Percentiles rank a stretch among this genome's conserved stretches.
Evolutionary conservation across 2,113 vertebrate species (phyloP).

Genomic region (Anarhynchus alexandrinus): DNA sequence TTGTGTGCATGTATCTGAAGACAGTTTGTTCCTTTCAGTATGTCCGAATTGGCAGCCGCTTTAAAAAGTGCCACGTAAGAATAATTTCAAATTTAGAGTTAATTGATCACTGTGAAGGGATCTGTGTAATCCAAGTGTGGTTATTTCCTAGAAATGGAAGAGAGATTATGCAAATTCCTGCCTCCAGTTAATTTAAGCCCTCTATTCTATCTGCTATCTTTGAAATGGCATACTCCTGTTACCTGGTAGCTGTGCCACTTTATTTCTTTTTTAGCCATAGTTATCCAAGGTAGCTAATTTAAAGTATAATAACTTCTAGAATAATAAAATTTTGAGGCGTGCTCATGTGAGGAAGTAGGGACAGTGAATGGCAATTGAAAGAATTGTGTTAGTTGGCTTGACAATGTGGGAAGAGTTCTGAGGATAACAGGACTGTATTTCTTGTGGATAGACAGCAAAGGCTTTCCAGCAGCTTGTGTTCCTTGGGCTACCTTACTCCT

Average conservation of each 20-base stretch:
- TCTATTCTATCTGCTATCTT: neutral
- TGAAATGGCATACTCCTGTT: neutral
- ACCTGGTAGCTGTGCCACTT: neutral
- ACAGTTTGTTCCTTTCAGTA: neutral
- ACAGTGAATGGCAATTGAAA: neutral
- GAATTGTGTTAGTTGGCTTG: neutral
- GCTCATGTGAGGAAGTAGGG: neutral
- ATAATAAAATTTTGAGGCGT: neutral
- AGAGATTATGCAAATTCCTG: neutral
- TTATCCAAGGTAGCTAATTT: neutral
- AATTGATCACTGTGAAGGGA: neutral
- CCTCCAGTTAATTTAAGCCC: neutral
- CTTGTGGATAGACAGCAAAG: neutral
- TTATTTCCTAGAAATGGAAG: neutral
- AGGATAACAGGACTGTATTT: neutral
- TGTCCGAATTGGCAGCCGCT: neutral
- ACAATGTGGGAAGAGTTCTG: neutral
- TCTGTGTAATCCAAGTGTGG: neutral
- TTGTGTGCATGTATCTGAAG: neutral
- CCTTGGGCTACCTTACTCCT: neutral
- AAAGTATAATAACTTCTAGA: neutral
- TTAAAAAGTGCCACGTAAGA: neutral
- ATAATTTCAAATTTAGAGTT: neutral
- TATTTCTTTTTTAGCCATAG: neutral
- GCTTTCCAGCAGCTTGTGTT: neutral